A percentile compares a stretch with the other conserved stretches of the same genome.
Conservation (phyloP, 2,797 vertebrate species). For the Peromyscus eremicus region DNA sequence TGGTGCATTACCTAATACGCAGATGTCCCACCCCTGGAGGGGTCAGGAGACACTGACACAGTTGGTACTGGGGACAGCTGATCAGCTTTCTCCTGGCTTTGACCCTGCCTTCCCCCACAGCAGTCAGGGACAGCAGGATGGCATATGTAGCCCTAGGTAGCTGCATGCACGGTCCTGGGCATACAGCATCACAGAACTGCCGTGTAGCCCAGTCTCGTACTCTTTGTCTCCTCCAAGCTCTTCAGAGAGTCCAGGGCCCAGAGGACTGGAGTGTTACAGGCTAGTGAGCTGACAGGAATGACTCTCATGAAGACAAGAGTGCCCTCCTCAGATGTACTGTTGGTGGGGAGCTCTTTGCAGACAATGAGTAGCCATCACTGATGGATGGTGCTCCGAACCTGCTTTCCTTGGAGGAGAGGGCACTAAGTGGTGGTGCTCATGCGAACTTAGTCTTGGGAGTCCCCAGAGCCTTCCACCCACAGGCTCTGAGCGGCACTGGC, state of each 20-base stretch:
- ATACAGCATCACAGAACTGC: constrained; percentile 25
- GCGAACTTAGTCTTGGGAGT: not conserved
- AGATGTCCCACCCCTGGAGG: not conserved
- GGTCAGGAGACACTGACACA: not conserved
- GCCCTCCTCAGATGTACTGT: not conserved
- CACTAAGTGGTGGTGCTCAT: not conserved
- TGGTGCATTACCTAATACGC: fast-evolving
- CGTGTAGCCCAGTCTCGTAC: constrained; percentile 55
- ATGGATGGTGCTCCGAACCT: not conserved
- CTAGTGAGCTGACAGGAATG: not conserved
- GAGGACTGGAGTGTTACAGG: not conserved
- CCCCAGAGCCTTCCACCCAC: fast-evolving
- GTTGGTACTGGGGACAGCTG: not conserved
- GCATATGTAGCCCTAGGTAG: not conserved
- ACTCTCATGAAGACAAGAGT: not conserved
- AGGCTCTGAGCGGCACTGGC: not conserved
- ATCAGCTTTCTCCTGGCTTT: not conserved
- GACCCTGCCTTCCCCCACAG: not conserved
- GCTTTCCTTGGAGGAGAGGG: not conserved
- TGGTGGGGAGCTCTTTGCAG: not conserved
- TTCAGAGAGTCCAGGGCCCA: constrained; percentile 73
- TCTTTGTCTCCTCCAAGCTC: constrained; percentile 57
- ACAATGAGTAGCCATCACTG: not conserved
- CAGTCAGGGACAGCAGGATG: not conserved
- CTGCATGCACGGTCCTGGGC: constrained; percentile 61